Base-by-base conservation (phyloP, 1,140 invertebrate genomes). In the Microvelia longipes region DNA sequence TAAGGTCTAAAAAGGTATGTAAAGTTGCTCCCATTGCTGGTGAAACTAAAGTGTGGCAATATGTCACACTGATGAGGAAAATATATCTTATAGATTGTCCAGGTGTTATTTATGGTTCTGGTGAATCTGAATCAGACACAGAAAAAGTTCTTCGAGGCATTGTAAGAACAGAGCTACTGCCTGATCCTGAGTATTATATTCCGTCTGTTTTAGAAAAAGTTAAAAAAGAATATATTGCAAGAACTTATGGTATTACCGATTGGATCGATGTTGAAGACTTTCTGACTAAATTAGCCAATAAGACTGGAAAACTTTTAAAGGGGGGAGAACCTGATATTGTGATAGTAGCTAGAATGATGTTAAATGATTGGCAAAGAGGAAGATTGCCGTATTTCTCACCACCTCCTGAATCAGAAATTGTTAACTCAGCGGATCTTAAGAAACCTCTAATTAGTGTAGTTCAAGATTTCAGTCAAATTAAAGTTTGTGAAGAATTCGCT, bases 31-130 rank as follows among this genome's bases (percentile, higher is more conserved):
- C 98, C 5, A 94, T 99, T 77, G 96, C 98, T 73, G 98, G 98
- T 5, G 97, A 99, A 83, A 99, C 98, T 0, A 99, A 99, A 85
- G 93, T 96, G 0, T 99, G 98, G 98, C 98, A 99, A 78, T 99
- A 99, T 78, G 96, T 99, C 66, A 98, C 96, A 0, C 80, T 99
- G 28, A 99, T 99, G 96, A 88, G 89, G 73, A 85, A 92, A 73
- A 98, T 99, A 75, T 99, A 93, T 78, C 81, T 99, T 2, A 98
- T 99, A 73, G 98, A 99, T 84, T 99, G 97, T 83, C 98, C 98
- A 27, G 98, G 97, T 63, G 90, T 99, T 72, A 98, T 99, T 27
- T 97, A 98, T 83, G 94, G 95, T 15, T 90, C 90, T 1, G 86
- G 89, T 62, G 95, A 96, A 81, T 87, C 87, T 2, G 96, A 96